These are phyloP conservation scores for Hystrix brachyura DNA, from an alignment of 2,113 vertebrate genomes.

Conservation along the genomic window DNA sequence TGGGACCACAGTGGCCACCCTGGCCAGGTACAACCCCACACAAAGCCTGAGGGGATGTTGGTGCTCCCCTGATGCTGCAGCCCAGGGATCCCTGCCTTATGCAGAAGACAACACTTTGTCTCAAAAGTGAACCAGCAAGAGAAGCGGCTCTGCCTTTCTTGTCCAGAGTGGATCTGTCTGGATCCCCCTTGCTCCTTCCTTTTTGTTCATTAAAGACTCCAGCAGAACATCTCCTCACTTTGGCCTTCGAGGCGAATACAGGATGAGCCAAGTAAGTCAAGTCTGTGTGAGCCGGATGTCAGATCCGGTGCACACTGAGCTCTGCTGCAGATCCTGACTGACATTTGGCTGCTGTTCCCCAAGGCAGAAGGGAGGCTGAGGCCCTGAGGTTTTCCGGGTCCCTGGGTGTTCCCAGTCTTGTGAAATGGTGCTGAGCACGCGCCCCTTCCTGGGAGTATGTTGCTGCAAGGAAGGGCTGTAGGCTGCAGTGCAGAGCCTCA, in stretches of 20 bases:
- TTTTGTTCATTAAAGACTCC: background rate
- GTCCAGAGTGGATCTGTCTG: fast-evolving
- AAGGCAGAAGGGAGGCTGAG: background rate
- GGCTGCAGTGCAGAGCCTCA: background rate
- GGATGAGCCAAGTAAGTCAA: background rate
- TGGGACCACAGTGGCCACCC: background rate
- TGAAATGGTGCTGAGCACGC: background rate
- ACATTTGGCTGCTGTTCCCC: background rate
- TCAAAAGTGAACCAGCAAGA: background rate
- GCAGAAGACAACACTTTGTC: background rate
- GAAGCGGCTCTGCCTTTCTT: background rate
- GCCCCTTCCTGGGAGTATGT: background rate
- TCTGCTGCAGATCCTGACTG: background rate
- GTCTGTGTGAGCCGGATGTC: background rate
- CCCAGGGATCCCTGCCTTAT: background rate
- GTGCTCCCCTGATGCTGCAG: no score
- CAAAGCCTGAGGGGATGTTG: fast-evolving
- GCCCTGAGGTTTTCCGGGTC: background rate
- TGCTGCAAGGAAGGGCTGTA: fast-evolving
- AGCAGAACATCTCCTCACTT: background rate
- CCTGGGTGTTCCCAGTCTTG: background rate
- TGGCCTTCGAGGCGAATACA: background rate
- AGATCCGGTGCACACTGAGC: background rate
- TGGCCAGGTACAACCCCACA: background rate
- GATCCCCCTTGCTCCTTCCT: fast-evolving